These are phyloP conservation scores for Drosophila ercepeae DNA, from an alignment of 1,140 invertebrate species.

Conservation along the genomic window DNA sequence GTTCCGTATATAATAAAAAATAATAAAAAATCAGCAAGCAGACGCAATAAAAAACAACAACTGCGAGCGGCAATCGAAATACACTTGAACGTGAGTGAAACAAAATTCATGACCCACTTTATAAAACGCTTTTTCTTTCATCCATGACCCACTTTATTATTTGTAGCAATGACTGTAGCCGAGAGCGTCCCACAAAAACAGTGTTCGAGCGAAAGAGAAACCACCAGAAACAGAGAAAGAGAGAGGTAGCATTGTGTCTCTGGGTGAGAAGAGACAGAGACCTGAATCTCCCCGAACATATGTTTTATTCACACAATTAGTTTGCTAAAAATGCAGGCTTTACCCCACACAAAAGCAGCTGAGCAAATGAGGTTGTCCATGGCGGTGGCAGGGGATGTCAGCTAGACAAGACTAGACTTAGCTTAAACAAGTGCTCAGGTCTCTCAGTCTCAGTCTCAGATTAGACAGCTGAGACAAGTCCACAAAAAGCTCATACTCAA, in stretches of 20 bases:
- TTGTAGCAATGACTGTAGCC: slow-evolving; percentile 71
- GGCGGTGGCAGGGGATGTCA: neutral
- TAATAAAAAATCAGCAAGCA: slow-evolving; percentile 37
- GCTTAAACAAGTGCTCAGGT: slow-evolving; percentile 25
- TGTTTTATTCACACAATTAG: slow-evolving; percentile 78
- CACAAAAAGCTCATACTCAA: slow-evolving; percentile 9
- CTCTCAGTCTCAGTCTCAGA: slow-evolving; percentile 1
- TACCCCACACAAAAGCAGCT: slow-evolving; percentile 54
- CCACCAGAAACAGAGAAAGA: slow-evolving; percentile 12
- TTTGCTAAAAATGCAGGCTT: slow-evolving; percentile 71
- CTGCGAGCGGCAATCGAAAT: slow-evolving; percentile 76
- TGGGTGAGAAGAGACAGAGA: slow-evolving; percentile 12
- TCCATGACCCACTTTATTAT: slow-evolving; percentile 83
- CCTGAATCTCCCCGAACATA: slow-evolving; percentile 58
- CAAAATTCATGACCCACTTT: slow-evolving; percentile 83
- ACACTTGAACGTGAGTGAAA: slow-evolving; percentile 83
- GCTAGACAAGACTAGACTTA: slow-evolving; percentile 40
- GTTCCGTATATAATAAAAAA: slow-evolving; percentile 13
- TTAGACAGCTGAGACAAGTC: slow-evolving; percentile 1
- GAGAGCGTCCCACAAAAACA: slow-evolving; percentile 32
- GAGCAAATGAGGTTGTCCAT: slow-evolving; percentile 51
- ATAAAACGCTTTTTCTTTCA: slow-evolving; percentile 83
- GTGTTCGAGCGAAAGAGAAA: slow-evolving; percentile 9
- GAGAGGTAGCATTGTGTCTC: slow-evolving; percentile 5
- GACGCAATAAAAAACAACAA: slow-evolving; percentile 35